These are phyloP conservation scores for Diarsia mendica DNA, from an alignment of 2,888 invertebrate genomes.

Conservation along the genomic window DNA sequence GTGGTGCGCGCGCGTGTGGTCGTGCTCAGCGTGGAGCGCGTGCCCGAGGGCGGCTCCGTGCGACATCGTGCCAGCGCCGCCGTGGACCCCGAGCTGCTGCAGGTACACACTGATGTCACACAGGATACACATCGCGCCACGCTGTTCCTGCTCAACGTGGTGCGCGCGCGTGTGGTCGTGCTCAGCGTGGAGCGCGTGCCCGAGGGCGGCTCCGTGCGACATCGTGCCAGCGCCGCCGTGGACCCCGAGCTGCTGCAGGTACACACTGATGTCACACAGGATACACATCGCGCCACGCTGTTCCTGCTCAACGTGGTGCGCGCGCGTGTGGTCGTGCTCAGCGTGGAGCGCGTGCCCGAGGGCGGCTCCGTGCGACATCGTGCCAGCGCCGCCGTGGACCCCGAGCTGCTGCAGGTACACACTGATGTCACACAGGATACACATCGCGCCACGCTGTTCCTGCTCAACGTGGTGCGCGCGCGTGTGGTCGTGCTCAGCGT, in stretches of 20 bases:
- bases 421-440: too few species aligned
- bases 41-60: neutral
- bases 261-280: too few species aligned
- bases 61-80: neutral
- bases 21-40: neutral
- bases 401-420: constrained; percentile 2
- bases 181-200: neutral
- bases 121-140: constrained; percentile 19
- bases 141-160: constrained; percentile 22
- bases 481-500: constrained; percentile 13
- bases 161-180: constrained; percentile 12
- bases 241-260: constrained; percentile 1
- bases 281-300: constrained; percentile 24
- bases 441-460: constrained; percentile 27
- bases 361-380: neutral
- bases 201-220: neutral
- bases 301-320: constrained; percentile 16
- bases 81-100: neutral
- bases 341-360: neutral
- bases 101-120: neutral
- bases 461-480: constrained; percentile 9
- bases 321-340: constrained; percentile 17
- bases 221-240: constrained; percentile 8
- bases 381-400: constrained; percentile 4
- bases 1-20: constrained; percentile 10